Base-by-base conservation (phyloP, 2,888 invertebrate genomes). In the Apamea epomidion region DNA sequence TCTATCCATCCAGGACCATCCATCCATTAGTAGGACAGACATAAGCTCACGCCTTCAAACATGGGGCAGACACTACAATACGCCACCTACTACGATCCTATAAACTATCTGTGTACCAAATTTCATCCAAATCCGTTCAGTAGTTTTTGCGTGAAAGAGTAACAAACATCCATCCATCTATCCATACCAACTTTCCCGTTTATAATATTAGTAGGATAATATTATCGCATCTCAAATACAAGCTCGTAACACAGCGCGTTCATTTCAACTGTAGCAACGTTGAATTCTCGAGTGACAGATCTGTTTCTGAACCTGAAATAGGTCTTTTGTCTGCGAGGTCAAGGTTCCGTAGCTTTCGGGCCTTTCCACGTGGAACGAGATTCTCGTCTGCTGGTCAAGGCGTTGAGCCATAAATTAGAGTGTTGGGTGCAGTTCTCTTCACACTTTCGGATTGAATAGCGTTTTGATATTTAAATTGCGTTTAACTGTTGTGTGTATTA, bases 271-370 rank as follows among this genome's bases (percentile, higher is more conserved):
- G 58, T 16, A 37, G 4, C 64, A 60, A 62, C 58, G 32, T 65
- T 79, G 51, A 45, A 60, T 54, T 37, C 60, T 67, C 45, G 48
- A 54, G 62, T 80, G 54, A 72, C 80, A 80, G 67, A 51, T 71
- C 74, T 71, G 70, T 74, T 21, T 80, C 69, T 68, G 82, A 45
- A 71, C 51, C 85, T 74, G 21, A 85, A 83, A 83, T 81, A 83
- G 85, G 10, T 25, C 81, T 81, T 73, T 85, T 85, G 74, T 83
- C 29, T 74, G 42, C 14, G 29, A 16, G 85, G 81, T 81, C 85
- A 83, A 85, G 82, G 82, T 74, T 25, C 4, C 51, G 14, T n/a
- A 70, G 69, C 69, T 51, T 85, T 85, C 54, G n/a, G 60, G 45
- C 69, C 58, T 81, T 65, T 81, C 58, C 82, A 85, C 45, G 67